Base-by-base conservation (phyloP, 2,888 invertebrate genomes). In the Criorhina ranunculi region DNA sequence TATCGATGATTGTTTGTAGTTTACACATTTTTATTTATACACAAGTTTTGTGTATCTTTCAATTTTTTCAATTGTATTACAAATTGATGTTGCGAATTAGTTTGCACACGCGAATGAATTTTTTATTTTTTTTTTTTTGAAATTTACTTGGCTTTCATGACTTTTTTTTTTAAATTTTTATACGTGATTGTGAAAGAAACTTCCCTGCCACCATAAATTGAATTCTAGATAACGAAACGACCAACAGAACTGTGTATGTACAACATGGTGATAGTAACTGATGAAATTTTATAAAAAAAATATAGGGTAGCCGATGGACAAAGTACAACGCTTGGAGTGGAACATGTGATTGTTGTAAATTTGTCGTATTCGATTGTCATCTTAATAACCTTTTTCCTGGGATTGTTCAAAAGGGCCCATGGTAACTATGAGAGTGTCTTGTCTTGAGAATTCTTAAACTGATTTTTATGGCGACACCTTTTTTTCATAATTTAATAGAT, bases 31-130 rank as follows among this genome's bases (percentile, higher is more conserved):
- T n/a, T n/a, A n/a, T n/a, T n/a, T 24, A 24, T 4, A 24, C 24
- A 24, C 24, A 24, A 24, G 24, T 7, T n/a, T 4, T 40, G 35
- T 40, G 9, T 35, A 11, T 53, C 24, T 51, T 46, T 15, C 29
- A 49, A 33, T 44, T 31, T 73, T 53, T 11, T 42, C 64, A 44
- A 44, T 62, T 66, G 9, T 9, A 5, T 24, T 15, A 5, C 40
- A 15, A 64, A 42, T 55, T 66, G 51, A 9, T 66, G 66, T 66
- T 44, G 75, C 31, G 55, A 75, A 46, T 64, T 55, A 37, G 24
- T 55, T 75, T 9, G 44, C 42, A 55, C 72, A 73, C 49, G 72
- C 60, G 19, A 53, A 62, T 40, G 33, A 8, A 12, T 24, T 53
- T 40, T 37, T 29, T 19, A 24, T 37, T 2, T 49, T 2, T 31